phyloP scores from a whole-genome alignment of 2,797 vertebrate species.

The Nyctibius grandis region DNA sequence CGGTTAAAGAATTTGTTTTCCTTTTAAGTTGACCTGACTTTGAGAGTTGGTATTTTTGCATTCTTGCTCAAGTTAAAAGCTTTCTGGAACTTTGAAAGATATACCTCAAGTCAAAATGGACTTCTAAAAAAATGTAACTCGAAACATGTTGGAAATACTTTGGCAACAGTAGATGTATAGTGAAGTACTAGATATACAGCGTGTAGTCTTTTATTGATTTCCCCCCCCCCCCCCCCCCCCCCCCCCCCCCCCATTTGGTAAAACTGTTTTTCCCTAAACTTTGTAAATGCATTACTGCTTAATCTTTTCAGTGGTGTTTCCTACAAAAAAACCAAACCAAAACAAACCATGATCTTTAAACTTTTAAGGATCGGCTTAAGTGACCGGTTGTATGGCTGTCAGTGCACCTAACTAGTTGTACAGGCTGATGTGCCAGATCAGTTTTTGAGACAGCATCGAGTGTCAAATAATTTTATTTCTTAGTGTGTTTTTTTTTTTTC shows the following conservation, averaged over 20 bases:
- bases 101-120: not conserved
- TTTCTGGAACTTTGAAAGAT: not conserved
- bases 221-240: too few species aligned
- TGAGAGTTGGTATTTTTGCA: not conserved
- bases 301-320: not conserved
- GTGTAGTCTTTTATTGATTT: not conserved
- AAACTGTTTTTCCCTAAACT: not conserved
- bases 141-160: not conserved
- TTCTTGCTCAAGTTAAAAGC: not conserved
- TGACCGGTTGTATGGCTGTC: not conserved
- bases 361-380: not conserved
- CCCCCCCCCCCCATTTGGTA: too few species aligned
- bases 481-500: not conserved
- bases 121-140: not conserved
- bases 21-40: not conserved
- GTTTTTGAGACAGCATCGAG: not conserved
- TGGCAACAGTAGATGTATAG: not conserved
- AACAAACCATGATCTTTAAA: not conserved
- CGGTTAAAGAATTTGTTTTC: not conserved
- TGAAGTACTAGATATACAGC: not conserved
- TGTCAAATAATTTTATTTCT: not conserved
- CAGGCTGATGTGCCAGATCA: not conserved
- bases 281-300: not conserved
- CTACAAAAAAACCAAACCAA: not conserved
- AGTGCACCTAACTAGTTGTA: not conserved